Evolutionary conservation across 37 sponge, comb jelly and placozoan species (phyloP), one percentile per base, ranked within the genome.

Genomic region (Chondrilla cf. caribensis): DNA sequence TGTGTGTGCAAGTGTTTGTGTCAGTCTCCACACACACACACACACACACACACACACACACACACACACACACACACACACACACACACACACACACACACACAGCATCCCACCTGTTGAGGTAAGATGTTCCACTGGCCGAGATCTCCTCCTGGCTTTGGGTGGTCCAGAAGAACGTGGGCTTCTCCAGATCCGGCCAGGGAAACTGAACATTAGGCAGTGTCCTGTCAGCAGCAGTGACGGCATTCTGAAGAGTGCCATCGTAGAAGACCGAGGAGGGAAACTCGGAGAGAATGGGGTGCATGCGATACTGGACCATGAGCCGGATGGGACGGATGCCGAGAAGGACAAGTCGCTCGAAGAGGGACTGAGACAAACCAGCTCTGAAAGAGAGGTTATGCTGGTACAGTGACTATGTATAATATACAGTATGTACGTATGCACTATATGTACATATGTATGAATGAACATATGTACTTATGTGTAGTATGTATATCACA

Each of bases 301-400:
- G 98, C 98, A 97, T 97, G 28, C 98, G 86, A 68, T 97, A 97
- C 86, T 97, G 98, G 43, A 95, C 94, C 78, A 87, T 81, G 42
- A 96, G 91, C 0, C 92, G 81, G 60, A 83, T 90, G 8, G 98
- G 95, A 26, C 85, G 88, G 57, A 95, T 88, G 3, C 93, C 93
- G 2, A 95, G 86, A 9, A 82, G 55, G 24, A 97, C 93, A 43
- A 97, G 90, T 0, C 98, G 89, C 78, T 94, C 98, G 80, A 97
- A 97, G 73, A 97, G 86, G n/a, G 95, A 95, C 86, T 95, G 95
- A 62, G 93, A 91, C 21, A 95, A 83, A 6, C 98, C 95, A 55
- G 98, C 98, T 81, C 96, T 89, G 72, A 0, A 82, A 2, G 26
- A 83, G 17, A 36, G 57, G 43, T n/a, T n/a, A n/a, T n/a, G n/a